Evolutionary conservation across 2,888 invertebrate species (phyloP).

Genomic region (Spodoptera picta): DNA sequence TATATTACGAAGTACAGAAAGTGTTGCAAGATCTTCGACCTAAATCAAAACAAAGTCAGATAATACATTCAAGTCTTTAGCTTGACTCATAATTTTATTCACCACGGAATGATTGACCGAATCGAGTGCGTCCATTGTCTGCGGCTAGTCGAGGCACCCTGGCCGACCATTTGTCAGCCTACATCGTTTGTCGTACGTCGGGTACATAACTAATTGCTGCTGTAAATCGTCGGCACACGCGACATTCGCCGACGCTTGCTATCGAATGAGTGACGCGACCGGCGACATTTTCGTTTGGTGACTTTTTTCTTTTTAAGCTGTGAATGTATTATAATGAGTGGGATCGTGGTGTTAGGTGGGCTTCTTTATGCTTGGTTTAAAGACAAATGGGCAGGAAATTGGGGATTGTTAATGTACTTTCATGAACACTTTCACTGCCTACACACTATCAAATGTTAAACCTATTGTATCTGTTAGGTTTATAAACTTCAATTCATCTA

Average conservation of each 20-base stretch:
- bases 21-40: constrained; percentile 4
- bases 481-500: too few species aligned
- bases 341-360: constrained; percentile 31
- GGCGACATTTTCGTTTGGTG: constrained; percentile 47
- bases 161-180: constrained; percentile 62
- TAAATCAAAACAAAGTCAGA: constrained; percentile 35
- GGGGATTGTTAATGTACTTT: constrained; percentile 3
- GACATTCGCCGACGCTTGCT: constrained; percentile 55
- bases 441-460: constrained; percentile 1
- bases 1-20: constrained; percentile 5
- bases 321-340: constrained; percentile 51
- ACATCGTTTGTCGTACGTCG: constrained; percentile 63
- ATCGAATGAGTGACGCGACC: constrained; percentile 57
- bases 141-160: constrained; percentile 61
- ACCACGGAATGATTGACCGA: constrained; percentile 58
- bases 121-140: constrained; percentile 60
- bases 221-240: constrained; percentile 62
- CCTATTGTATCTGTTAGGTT: too few species aligned
- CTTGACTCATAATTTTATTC: constrained; percentile 56
- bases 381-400: background rate
- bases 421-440: constrained; percentile 2
- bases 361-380: constrained; percentile 26
- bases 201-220: constrained; percentile 65
- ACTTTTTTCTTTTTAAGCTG: constrained; percentile 29
- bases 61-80: constrained; percentile 40